Base-by-base conservation (phyloP, 2,888 invertebrate genomes). In the Agrenia bidenticulata region DNA sequence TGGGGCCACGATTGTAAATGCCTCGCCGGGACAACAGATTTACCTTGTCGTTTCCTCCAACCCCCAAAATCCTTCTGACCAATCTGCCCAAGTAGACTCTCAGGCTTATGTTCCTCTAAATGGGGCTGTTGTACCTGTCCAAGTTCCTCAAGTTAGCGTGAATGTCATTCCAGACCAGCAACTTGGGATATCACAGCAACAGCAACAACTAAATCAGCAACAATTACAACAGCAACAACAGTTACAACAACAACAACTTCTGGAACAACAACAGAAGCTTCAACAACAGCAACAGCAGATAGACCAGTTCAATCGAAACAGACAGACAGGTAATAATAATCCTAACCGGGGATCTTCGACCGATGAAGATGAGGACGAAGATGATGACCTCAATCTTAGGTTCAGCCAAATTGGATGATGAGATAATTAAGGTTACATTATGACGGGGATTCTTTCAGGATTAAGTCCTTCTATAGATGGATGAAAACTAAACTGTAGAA, bases 361-460 rank as follows among this genome's bases (percentile, higher is more conserved):
- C 32, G 55, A 55, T 5, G 55, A 55, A 2, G 55, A 55, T 37
- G 55, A 55, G 23, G 63, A 27, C 17, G 55, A 55, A 55, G 26
- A 55, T 37, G 37, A 24, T 23, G 37, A 55, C 32, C 19, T 19
- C 45, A 19, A n/a, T n/a, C n/a, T n/a, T n/a, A n/a, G n/a, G n/a
- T n/a, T n/a, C n/a, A n/a, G n/a, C n/a, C n/a, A n/a, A n/a, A n/a
- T n/a, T n/a, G n/a, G n/a, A n/a, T n/a, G n/a, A n/a, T n/a, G n/a
- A n/a, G n/a, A n/a, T n/a, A n/a, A n/a, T n/a, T n/a, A n/a, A n/a
- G n/a, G n/a, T n/a, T n/a, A n/a, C n/a, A n/a, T n/a, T n/a, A n/a
- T n/a, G n/a, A n/a, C n/a, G n/a, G n/a, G n/a, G n/a, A n/a, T n/a
- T n/a, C n/a, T n/a, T n/a, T n/a, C n/a, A n/a, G n/a, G n/a, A n/a